Base-by-base conservation (phyloP, 2,113 vertebrate genomes). In the Rhinichthys klamathensis region DNA sequence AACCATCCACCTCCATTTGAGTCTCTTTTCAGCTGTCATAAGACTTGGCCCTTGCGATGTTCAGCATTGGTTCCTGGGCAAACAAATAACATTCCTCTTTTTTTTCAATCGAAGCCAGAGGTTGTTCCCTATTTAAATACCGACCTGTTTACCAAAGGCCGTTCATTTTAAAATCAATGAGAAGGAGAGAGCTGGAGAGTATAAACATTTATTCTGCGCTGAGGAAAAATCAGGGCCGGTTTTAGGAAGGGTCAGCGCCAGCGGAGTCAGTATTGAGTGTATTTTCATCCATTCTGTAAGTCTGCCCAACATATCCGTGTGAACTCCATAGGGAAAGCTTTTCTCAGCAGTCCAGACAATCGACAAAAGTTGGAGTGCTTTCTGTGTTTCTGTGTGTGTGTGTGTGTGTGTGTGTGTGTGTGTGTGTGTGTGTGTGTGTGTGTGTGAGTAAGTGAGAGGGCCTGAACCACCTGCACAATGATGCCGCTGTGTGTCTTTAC, bases 191-290 rank as follows among this genome's bases (percentile, higher is more conserved):
- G 85, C 77, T 84, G 89, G 54, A 35, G 72, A 72, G 92, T 92
- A 87, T 88, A 93, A 94, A 94, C 92, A 93, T 93, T 95, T 92
- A 89, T 93, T 86, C 88, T 90, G 89, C 78, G 58, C 87, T 78
- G 67, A 88, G 87, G 86, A 89, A 86, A 72, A 65, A 89, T 54
- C 27, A 80, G 83, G 81, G 78, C 77, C 12, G 88, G 38, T 88
- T 90, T 91, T 89, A 79, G n/a, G 54, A 18, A 86, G 41, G 90
- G 91, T 90, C 30, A 30, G 30, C n/a, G n/a, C n/a, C 88, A 56
- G 65, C 38, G 90, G 86, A 92, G 91, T 90, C 92, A 89, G 83
- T 80, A 38, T 9, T 13, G 83, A 67, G 72, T 80, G 91, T 91
- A 91, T 91, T 92, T 93, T 93, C 93, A 90, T 90, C 88, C 13